Base-by-base conservation (phyloP, 2,797 vertebrate genomes). In the Siniperca obscura region DNA sequence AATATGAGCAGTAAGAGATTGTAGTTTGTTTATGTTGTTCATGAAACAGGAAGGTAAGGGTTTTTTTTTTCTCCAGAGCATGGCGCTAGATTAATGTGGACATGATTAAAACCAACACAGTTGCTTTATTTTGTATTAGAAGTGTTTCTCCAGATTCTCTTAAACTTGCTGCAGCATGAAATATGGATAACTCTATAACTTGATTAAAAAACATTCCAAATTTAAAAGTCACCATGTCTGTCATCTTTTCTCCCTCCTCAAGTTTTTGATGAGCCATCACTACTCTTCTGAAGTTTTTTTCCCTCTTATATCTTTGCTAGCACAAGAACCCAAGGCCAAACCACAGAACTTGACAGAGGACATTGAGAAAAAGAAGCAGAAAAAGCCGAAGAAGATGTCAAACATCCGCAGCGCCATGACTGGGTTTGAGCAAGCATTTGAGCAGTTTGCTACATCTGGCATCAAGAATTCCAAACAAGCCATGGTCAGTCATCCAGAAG, bases 371-470 rank as follows among this genome's bases (percentile, higher is more conserved):
- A 93, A 96, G 87, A 97, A 95, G 90, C 96, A 92, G 88, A 97
- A 96, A 90, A 95, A 93, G 76, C 89, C 78, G 42, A 95, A 94
- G 81, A 93, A 95, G 74, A 81, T 84, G 0, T 89, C 10, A 84
- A 95, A 66, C 42, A 68, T 38, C 48, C 93, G 92, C 65, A 93
- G 86, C 14, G 87, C 76, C 5, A 92, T 94, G 70, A 94, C 84
- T n/a, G 91, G 96, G 66, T 97, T 97, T 86, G 97, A 98, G 90
- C 95, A 97, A 85, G 96, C 93, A 0, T 97, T 97, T 5, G 95
- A 97, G 89, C 94, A 96, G 84, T 98, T 97, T 10, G 95, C 95
- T 40, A 92, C 81, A 30, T 60, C 88, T 1, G n/a, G 57, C 25
- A 14, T 62, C 1, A 77, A 65, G 17, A 74, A 60, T 40, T 70